Evolutionary conservation across 2,888 invertebrate genomes (phyloP).

Genomic region (Endotricha flammealis): DNA sequence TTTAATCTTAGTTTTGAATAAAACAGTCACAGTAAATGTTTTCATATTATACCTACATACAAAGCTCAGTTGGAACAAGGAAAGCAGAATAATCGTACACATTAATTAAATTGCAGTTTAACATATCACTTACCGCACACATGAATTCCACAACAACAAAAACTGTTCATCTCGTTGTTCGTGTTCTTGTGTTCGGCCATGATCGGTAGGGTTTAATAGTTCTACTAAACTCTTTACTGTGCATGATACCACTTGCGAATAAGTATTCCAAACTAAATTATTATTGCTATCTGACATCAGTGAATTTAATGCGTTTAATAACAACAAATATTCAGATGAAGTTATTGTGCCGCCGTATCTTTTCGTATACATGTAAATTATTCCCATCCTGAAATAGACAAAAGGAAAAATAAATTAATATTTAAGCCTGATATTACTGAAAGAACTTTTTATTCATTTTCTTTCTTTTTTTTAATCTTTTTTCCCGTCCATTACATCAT

Average conservation of each 20-base stretch:
- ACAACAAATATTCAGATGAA: conserved; percentile 33
- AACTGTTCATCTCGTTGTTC: conserved; percentile 27
- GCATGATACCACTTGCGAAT: conserved; percentile 37
- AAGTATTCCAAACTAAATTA: conserved; percentile 39
- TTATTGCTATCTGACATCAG: conserved; percentile 35
- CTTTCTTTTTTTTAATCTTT: too few relatives aligned
- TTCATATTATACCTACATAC: too few relatives aligned
- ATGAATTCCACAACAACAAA: conserved; percentile 56
- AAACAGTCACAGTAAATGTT: too few relatives aligned
- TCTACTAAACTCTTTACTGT: conserved; percentile 29
- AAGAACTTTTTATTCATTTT: too few relatives aligned
- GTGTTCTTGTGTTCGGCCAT: too few relatives aligned
- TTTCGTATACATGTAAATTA: conserved; percentile 46
- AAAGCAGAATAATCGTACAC: neutral
- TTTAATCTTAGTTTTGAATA: too few relatives aligned
- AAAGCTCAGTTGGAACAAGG: too few relatives aligned
- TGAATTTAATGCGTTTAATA: conserved; percentile 41
- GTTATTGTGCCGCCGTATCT: conserved; percentile 37
- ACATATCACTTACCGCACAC: conserved; percentile 61
- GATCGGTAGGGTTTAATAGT: conserved; percentile 13
- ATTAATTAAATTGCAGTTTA: neutral
- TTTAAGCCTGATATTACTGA: too few relatives aligned
- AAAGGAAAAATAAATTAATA: conserved; percentile 4
- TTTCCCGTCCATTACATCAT: too few relatives aligned
- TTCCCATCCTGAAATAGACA: conserved; percentile 50